Conservation (phyloP, 2,888 invertebrate genomes). For the Eupithecia inturbata region DNA sequence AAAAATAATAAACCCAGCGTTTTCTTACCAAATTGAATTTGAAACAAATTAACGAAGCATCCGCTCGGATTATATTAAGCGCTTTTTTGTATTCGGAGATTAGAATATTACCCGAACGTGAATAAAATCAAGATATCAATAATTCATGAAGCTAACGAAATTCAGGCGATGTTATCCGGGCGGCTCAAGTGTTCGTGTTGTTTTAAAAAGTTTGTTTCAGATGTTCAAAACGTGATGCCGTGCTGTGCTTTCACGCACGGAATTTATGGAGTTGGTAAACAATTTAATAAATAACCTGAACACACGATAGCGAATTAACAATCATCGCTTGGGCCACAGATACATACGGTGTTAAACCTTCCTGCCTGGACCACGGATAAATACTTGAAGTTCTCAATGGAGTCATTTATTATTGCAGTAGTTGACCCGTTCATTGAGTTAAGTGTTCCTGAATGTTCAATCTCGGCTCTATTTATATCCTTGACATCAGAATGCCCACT, state of each 20-base stretch:
- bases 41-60: slow-evolving; percentile 28
- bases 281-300: slow-evolving; percentile 21
- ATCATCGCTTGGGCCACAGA: slow-evolving; percentile 46
- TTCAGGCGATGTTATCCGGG: slow-evolving; percentile 22
- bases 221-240: neutral
- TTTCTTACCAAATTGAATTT: slow-evolving; percentile 28
- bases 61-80: slow-evolving; percentile 34
- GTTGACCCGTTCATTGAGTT: slow-evolving; percentile 21
- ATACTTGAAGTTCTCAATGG: slow-evolving; percentile 38
- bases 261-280: slow-evolving; percentile 6
- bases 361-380: slow-evolving; percentile 11
- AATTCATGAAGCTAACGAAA: slow-evolving; percentile 36
- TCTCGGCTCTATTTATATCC: slow-evolving; percentile 26
- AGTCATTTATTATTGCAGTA: slow-evolving; percentile 42
- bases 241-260: neutral
- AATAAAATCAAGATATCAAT: slow-evolving; percentile 39
- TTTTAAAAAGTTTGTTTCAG: slow-evolving; percentile 5
- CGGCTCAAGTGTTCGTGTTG: slow-evolving; percentile 12
- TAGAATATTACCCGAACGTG: slow-evolving; percentile 32
- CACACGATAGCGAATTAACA: slow-evolving; percentile 52
- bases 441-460: slow-evolving; percentile 27
- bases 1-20: slow-evolving; percentile 2
- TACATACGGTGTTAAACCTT: slow-evolving; percentile 47
- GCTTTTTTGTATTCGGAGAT: slow-evolving; percentile 35
- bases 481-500: slow-evolving; percentile 20